phyloP scores from a whole-genome alignment of 2,888 invertebrate species.

The Pachycephus smyrnensis region DNA sequence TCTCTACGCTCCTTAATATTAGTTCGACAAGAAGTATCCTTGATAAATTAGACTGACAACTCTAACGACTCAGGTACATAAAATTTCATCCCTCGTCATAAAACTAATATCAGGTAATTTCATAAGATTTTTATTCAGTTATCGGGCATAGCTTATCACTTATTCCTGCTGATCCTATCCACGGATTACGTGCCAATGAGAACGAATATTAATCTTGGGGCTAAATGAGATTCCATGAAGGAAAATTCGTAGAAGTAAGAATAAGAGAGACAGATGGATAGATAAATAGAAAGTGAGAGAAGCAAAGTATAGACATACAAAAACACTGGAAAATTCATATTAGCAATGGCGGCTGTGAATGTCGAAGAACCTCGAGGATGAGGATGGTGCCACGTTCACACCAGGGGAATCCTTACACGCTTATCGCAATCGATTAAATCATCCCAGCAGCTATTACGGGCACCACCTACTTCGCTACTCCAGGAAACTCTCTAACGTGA shows the following conservation, averaged over 20 bases:
- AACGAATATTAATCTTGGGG: background rate
- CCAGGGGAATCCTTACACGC: background rate
- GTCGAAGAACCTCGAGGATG: background rate
- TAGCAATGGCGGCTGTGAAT: background rate
- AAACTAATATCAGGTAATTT: background rate
- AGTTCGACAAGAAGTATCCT: background rate
- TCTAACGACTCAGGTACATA: background rate
- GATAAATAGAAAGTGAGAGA: background rate
- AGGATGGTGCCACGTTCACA: background rate
- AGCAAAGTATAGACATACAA: background rate
- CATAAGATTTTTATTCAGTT: background rate
- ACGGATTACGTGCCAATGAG: background rate
- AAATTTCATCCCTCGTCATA: background rate
- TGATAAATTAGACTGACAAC: background rate
- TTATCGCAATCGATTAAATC: constrained; percentile 7
- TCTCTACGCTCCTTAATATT: background rate
- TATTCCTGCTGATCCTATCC: background rate
- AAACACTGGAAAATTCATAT: background rate
- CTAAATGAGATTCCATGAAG: background rate
- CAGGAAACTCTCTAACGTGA: background rate
- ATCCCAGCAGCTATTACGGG: background rate
- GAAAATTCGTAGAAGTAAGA: background rate
- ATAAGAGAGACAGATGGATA: background rate
- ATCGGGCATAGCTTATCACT: background rate
- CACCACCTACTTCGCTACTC: background rate